phyloP scores from a whole-genome alignment of 2,888 invertebrate genomes.

The Dendrolimus pini region DNA sequence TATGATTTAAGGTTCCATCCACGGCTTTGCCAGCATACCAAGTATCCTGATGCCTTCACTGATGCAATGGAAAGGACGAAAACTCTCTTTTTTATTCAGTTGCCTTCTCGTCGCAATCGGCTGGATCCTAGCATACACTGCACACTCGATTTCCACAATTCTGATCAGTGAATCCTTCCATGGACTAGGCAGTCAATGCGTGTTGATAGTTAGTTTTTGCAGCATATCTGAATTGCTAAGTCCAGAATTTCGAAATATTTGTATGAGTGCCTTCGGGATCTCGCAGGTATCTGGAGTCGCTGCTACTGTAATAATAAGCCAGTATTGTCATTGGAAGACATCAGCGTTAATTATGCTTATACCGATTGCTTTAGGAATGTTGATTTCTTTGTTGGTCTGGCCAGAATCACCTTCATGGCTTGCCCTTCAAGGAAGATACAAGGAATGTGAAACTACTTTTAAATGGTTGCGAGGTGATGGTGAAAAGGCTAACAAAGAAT shows the following conservation, averaged over 20 bases:
- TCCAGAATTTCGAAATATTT: constrained; percentile 16
- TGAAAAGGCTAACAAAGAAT: constrained; percentile 12
- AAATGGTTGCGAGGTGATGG: constrained; percentile 15
- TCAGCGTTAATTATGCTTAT: constrained; percentile 2
- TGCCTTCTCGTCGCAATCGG: constrained; percentile 3
- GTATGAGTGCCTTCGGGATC: constrained; percentile 1
- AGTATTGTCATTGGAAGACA: constrained; percentile 4
- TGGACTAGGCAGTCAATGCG: constrained; percentile 4
- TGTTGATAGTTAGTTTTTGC: constrained; percentile 1
- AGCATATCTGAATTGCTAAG: constrained; percentile 16
- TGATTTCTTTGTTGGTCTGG: constrained; percentile 11
- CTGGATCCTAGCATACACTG: constrained; percentile 1
- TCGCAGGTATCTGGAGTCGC: constrained; percentile 1
- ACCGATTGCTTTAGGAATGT: constrained; percentile 8
- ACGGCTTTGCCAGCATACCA: constrained; percentile 6
- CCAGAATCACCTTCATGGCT: constrained; percentile 21
- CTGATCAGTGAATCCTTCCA: constrained; percentile 5
- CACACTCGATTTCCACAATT: background rate
- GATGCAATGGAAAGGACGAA: constrained; percentile 7
- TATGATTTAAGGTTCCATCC: constrained; percentile 5
- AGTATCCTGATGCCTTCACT: constrained; percentile 3
- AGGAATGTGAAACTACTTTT: constrained; percentile 16
- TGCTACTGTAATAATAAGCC: background rate
- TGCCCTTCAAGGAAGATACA: constrained; percentile 16
- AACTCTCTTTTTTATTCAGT: constrained; percentile 3